Conservation (phyloP, 2,888 invertebrate species). For the Chalcosyrphus nemorum region DNA sequence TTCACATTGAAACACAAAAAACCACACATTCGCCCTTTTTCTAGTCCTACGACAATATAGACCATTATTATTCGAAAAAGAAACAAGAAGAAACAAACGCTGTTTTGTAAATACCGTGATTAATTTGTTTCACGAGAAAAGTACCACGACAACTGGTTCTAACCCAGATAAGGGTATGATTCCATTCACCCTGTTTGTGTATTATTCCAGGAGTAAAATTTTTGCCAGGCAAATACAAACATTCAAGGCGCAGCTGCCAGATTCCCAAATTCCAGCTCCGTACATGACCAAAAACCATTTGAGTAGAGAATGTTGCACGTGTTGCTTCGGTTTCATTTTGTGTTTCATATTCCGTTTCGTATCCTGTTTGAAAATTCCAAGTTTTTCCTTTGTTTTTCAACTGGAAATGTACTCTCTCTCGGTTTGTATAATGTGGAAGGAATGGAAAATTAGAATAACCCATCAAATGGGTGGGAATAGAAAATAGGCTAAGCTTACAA, state of each 20-base stretch:
- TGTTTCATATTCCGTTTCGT: neutral
- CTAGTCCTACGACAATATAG: neutral
- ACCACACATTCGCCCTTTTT: neutral
- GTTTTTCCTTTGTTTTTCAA: constrained; percentile 3
- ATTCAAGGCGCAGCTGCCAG: neutral
- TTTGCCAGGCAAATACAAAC: neutral
- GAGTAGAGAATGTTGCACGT: constrained; percentile 33
- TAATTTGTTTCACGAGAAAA: constrained; percentile 19
- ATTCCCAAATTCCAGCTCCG: neutral
- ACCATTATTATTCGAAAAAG: neutral
- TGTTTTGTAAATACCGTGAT: constrained; percentile 6
- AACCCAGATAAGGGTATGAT: constrained; percentile 27
- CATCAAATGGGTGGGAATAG: neutral
- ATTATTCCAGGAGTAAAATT: neutral
- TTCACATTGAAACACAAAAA: neutral
- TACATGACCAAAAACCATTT: neutral
- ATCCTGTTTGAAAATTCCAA: neutral
- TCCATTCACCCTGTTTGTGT: constrained; percentile 26
- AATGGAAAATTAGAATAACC: neutral
- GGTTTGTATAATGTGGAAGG: neutral
- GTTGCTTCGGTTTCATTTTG: constrained; percentile 24
- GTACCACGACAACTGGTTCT: constrained; percentile 27
- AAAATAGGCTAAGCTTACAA: neutral
- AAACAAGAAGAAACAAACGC: no score
- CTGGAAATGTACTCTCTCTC: neutral